Conservation (phyloP, 2,797 vertebrate genomes). For the Smutsia gigantea region DNA sequence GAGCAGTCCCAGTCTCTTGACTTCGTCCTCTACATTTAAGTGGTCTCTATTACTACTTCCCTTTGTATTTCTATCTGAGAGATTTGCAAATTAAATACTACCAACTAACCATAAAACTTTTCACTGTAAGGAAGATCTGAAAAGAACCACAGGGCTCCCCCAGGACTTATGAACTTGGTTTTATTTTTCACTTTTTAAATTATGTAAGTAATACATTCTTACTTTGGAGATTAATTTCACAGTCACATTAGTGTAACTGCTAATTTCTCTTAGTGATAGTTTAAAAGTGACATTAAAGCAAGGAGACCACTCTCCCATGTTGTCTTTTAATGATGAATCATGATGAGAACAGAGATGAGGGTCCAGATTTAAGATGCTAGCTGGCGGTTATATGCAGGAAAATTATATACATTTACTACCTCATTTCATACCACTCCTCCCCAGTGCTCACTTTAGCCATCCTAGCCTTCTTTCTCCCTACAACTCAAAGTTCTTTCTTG, state of each 20-base stretch:
- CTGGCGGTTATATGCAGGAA: neutral
- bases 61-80: slow-evolving; percentile 16
- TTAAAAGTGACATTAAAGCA: slow-evolving; percentile 17
- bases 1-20: neutral
- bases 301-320: neutral
- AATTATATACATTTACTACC: neutral
- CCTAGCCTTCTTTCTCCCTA: neutral
- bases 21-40: neutral
- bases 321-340: neutral
- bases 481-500: neutral
- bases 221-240: slow-evolving; percentile 19
- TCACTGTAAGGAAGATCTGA: neutral
- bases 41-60: neutral
- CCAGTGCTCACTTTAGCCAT: neutral
- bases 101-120: neutral
- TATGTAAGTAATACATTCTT: slow-evolving; percentile 29
- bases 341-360: neutral
- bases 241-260: neutral
- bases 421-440: neutral
- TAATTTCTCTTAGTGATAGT: neutral
- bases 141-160: neutral
- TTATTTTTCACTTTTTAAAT: slow-evolving; percentile 24
- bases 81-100: slow-evolving; percentile 19
- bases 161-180: neutral
- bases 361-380: neutral